Percentiles rank a stretch among this genome's conserved stretches.
These are phyloP conservation scores for Caenorhabditis tropicalis DNA, from an alignment of 1,140 invertebrate genomes.

Conservation along the genomic window DNA sequence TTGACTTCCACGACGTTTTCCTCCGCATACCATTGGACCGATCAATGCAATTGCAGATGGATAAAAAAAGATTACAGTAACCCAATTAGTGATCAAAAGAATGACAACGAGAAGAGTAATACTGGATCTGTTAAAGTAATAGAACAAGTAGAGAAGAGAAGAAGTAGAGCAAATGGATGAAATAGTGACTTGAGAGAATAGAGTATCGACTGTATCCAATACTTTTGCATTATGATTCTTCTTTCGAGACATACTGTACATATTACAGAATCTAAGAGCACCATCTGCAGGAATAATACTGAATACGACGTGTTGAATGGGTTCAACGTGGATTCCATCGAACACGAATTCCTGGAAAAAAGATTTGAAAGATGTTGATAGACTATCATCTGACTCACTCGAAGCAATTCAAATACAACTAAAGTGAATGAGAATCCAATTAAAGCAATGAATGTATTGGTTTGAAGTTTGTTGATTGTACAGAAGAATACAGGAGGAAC, in stretches of 20 bases:
- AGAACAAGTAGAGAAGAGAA: neutral
- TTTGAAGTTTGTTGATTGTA: conserved; percentile 29
- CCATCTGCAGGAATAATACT: conserved; percentile 29
- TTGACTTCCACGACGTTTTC: conserved; percentile 29
- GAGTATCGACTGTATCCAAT: neutral
- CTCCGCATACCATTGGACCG: neutral
- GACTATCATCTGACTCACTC: neutral
- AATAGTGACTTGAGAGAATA: conserved; percentile 1
- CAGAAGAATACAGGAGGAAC: conserved; percentile 25
- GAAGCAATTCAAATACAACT: neutral
- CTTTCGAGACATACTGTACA: conserved; percentile 31
- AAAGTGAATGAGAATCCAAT: conserved; percentile 13
- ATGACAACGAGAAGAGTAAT: neutral
- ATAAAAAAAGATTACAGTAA: conserved; percentile 22
- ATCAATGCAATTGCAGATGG: neutral
- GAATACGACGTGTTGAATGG: neutral
- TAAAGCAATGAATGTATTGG: conserved; percentile 20
- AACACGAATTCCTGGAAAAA: conserved; percentile 11
- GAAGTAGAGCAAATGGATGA: neutral
- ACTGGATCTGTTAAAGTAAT: neutral
- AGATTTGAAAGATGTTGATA: neutral
- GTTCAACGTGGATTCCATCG: neutral
- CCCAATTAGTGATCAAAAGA: neutral
- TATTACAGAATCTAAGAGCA: neutral
- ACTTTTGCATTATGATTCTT: conserved; percentile 24